Percentiles rank a stretch among this genome's conserved stretches.
phyloP scores from a whole-genome alignment of 2,888 invertebrate species.

The Ptychoptera albimana region DNA sequence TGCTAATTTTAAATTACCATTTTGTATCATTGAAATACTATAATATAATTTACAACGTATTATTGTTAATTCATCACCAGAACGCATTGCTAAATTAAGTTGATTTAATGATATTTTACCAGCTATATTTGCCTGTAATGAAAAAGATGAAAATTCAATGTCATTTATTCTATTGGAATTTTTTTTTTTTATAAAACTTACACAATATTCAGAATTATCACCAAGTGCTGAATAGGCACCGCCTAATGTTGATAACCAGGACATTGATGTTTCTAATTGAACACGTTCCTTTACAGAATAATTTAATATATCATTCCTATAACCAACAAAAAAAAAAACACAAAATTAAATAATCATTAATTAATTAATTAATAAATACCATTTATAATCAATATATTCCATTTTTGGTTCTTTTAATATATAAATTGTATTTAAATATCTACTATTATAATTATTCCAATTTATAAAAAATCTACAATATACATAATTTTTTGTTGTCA shows the following conservation, averaged over 20 bases:
- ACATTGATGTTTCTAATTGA: conserved; percentile 72
- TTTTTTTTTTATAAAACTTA: conserved; percentile 32
- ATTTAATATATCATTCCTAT: too few species aligned
- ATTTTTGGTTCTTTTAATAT: too few species aligned
- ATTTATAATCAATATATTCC: too few species aligned
- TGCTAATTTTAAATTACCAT: conserved; percentile 47
- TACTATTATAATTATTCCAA: too few species aligned
- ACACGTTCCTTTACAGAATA: conserved; percentile 38
- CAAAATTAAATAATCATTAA: too few species aligned
- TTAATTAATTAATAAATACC: too few species aligned
- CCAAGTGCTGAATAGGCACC: conserved; percentile 94
- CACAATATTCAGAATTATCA: conserved; percentile 65
- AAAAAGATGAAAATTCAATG: conserved; percentile 6
- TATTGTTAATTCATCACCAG: conserved; percentile 68
- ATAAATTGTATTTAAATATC: too few species aligned
- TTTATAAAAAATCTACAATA: too few species aligned
- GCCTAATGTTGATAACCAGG: conserved; percentile 91
- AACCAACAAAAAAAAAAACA: too few species aligned
- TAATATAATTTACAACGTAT: conserved; percentile 75
- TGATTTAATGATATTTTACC: conserved; percentile 77
- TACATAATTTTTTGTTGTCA: too few species aligned
- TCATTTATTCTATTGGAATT: too few species aligned
- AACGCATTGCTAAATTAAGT: conserved; percentile 57
- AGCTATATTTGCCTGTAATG: conserved; percentile 64
- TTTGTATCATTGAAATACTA: conserved; percentile 77